These are phyloP conservation scores for Acanthiza pusilla DNA, from an alignment of 2,797 vertebrate species.

Conservation along the genomic window DNA sequence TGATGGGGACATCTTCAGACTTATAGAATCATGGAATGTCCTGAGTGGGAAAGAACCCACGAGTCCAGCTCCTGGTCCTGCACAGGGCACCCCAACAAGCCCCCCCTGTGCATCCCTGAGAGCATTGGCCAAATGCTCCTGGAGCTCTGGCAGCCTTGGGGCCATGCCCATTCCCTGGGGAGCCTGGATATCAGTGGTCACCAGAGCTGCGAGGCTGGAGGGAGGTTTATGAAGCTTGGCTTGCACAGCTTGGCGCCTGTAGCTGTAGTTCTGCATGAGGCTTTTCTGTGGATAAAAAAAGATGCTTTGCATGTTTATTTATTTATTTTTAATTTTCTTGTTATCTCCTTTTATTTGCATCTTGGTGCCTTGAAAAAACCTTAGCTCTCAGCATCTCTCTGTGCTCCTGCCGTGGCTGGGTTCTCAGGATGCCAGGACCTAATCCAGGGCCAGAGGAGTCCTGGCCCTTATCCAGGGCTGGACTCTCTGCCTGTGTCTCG, in stretches of 20 bases:
- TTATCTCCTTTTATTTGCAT: background rate
- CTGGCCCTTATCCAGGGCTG: background rate
- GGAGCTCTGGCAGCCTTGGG: background rate
- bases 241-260: background rate
- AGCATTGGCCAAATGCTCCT: rapidly evolving
- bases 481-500: rapidly evolving
- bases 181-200: background rate
- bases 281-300: background rate
- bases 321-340: background rate
- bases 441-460: background rate
- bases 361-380: background rate
- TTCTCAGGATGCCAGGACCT: background rate
- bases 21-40: background rate
- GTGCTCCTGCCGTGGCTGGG: rapidly evolving
- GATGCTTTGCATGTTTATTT: background rate
- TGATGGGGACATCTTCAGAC: background rate
- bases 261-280: background rate
- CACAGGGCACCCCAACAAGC: background rate
- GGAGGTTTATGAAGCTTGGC: background rate
- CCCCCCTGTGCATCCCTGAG: background rate
- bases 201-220: background rate
- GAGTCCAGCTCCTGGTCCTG: background rate
- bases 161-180: background rate
- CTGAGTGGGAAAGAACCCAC: background rate
- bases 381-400: background rate